Percentiles rank a stretch among this genome's conserved stretches.
These are phyloP conservation scores for Rhabditoides inermis DNA, from an alignment of 2,888 invertebrate genomes.

Conservation along the genomic window DNA sequence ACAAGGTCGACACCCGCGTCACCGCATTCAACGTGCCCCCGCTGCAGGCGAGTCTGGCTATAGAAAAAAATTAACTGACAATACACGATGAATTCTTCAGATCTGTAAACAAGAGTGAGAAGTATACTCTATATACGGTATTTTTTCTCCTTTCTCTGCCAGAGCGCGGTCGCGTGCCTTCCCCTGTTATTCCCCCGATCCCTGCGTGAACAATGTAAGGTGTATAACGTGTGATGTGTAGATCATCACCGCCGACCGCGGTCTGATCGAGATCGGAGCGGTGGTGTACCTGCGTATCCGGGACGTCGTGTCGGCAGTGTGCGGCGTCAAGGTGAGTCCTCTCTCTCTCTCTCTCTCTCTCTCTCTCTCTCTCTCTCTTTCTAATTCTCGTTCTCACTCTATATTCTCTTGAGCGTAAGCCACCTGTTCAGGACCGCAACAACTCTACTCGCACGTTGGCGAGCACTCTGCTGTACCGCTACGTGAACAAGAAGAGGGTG, in stretches of 20 bases:
- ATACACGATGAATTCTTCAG: not conserved
- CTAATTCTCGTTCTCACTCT: no score
- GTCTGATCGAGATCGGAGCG: slow-evolving; percentile 55
- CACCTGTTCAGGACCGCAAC: slow-evolving; percentile 47
- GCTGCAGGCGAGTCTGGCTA: slow-evolving; percentile 53
- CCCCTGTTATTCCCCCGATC: no score
- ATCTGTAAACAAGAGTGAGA: not conserved
- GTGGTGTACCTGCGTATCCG: slow-evolving; percentile 54
- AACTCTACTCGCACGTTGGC: slow-evolving; percentile 53
- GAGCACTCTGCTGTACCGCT: slow-evolving; percentile 53
- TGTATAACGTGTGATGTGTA: no score
- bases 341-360: not conserved
- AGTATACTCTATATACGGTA: no score
- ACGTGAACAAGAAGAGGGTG: slow-evolving; percentile 50
- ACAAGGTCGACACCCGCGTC: slow-evolving; percentile 53
- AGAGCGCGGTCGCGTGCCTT: no score
- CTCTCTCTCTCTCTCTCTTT: not conserved
- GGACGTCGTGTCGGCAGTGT: slow-evolving; percentile 54
- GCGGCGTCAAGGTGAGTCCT: slow-evolving; percentile 50
- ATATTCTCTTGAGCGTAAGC: not conserved
- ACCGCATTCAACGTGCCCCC: slow-evolving; percentile 57
- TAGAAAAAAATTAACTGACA: no score
- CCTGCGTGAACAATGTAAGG: no score
- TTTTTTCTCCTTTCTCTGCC: no score
- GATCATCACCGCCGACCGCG: slow-evolving; percentile 54